Evolutionary conservation across 2,888 invertebrate species (phyloP), one percentile per base, ranked within the genome.

Genomic region (Drosophila kuntzei): DNA sequence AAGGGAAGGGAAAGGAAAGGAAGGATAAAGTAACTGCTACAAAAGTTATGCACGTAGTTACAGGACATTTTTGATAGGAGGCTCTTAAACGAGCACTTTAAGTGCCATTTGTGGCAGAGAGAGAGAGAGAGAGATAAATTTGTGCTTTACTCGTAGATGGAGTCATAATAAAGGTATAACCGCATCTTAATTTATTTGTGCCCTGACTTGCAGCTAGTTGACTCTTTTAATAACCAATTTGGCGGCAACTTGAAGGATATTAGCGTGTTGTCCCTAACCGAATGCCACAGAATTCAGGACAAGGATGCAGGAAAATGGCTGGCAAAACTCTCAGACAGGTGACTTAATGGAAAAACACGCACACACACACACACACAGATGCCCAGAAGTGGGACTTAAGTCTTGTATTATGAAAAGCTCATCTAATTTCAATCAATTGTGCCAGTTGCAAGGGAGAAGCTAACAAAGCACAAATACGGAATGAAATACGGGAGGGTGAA

Each of bases 391-490:
- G 27, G 71, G 63, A 53, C 86, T 79, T 66, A 76, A 70, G 86
- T 71, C 67, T 62, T 80, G 87, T 76, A 83, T 89, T 89, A 89
- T 89, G 84, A 86, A 89, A 89, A 87, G 83, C 89, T 88, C 89
- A 89, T 89, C 89, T 89, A 89, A 87, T 88, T 88, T 88, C 87
- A 87, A 87, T 87, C 87, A 89, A 88, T 86, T 87, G 83, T 71
- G 80, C 76, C 87, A 71, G 82, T 63, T 65, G 71, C 55, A 22
- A 65, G 65, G 54, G 58, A 46, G 54, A 14, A 36, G 22, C 34
- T 1, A 6, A 34, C 34, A 34, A 18, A 14, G 32, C 20, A 20
- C 7, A 3, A 43, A 6, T 39, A 8, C 12, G 34, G 34, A 6
- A n/a, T 50, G 25, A 68, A 69, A 71, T 71, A 55, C 69, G 34